phyloP scores from a whole-genome alignment of 2,113 vertebrate genomes.

The Elachura formosa region DNA sequence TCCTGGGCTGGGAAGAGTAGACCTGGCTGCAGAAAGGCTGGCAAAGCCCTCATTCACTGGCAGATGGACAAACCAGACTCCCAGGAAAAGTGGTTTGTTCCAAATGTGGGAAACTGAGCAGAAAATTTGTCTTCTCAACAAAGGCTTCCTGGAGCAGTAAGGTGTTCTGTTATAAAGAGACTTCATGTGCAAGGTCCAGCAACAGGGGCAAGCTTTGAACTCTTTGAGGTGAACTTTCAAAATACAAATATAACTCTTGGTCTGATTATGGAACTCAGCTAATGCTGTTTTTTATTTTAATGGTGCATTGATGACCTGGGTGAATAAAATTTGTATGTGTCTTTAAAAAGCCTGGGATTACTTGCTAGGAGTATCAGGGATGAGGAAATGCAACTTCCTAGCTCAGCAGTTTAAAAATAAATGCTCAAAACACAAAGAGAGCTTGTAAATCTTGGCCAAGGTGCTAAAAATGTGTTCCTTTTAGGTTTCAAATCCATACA shows the following conservation, averaged over 20 bases:
- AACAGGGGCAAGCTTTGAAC: neutral
- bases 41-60: neutral
- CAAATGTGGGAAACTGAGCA: neutral
- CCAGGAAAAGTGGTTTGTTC: neutral
- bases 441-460: neutral
- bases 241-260: neutral
- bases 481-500: neutral
- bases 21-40: neutral
- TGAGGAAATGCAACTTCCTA: neutral
- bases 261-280: neutral
- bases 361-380: neutral
- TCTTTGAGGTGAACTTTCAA: neutral
- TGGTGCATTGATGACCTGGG: neutral
- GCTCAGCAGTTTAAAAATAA: neutral
- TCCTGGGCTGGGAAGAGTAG: neutral
- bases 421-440: neutral
- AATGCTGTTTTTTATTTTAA: neutral
- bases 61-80: neutral
- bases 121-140: neutral
- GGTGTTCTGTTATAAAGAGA: neutral
- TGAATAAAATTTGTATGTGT: neutral
- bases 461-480: neutral
- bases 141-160: neutral
- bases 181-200: neutral
- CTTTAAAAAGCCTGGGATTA: neutral